These are phyloP conservation scores for Athene noctua DNA, from an alignment of 2,113 vertebrate genomes.

Conservation along the genomic window DNA sequence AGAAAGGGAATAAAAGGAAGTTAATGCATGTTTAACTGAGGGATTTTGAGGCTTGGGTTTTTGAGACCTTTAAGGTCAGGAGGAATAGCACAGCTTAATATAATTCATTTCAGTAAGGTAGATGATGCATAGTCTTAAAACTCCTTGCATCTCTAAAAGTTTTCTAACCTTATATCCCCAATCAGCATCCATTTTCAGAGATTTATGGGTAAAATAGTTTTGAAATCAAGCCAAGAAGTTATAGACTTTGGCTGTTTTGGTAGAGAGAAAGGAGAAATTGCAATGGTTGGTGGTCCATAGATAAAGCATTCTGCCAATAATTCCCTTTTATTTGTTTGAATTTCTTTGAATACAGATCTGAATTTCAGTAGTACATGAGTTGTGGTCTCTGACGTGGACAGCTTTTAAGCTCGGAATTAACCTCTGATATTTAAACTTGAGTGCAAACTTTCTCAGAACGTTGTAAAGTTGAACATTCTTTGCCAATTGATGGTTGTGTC, in stretches of 20 bases:
- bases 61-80: background rate
- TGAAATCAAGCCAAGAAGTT: background rate
- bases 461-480: background rate
- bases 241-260: background rate
- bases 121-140: background rate
- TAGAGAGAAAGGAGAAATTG: background rate
- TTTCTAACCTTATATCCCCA: background rate
- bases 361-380: background rate
- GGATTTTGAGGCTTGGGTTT: background rate
- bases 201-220: background rate
- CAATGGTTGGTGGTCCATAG: background rate
- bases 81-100: background rate
- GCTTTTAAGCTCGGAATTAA: background rate
- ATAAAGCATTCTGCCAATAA: background rate
- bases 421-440: background rate
- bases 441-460: background rate
- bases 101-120: background rate
- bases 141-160: background rate
- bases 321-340: background rate
- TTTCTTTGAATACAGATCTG: background rate
- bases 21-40: background rate
- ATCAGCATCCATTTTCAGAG: background rate
- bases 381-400: accelerated
- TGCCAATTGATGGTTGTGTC: background rate
- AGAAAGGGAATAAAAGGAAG: background rate